phyloP scores from a whole-genome alignment of 2,888 invertebrate genomes.

The Napeogenes inachia region DNA sequence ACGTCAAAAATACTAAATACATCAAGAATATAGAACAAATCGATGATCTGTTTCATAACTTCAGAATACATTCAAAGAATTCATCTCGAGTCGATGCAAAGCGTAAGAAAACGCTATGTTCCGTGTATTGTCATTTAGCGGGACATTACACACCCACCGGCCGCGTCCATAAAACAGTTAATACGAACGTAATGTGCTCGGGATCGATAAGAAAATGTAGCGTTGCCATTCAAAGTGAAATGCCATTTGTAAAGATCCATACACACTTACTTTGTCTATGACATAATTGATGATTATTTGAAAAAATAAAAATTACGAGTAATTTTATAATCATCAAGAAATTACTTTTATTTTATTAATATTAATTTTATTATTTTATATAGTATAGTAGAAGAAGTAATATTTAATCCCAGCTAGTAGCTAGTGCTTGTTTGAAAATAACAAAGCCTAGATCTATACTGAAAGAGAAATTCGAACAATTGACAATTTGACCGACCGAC shows the following conservation, averaged over 20 bases:
- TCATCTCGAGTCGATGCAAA: constrained; percentile 2
- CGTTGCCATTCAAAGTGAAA: constrained; percentile 41
- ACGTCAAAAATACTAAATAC: too few species aligned
- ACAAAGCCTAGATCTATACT: constrained; percentile 5
- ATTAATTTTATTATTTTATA: too few species aligned
- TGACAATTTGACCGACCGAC: constrained; percentile 46
- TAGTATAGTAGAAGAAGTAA: too few species aligned
- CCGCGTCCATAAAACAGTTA: constrained; percentile 46
- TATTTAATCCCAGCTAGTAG: too few species aligned
- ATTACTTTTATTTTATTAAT: too few species aligned
- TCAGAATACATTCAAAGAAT: too few species aligned
- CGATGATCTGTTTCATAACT: too few species aligned
- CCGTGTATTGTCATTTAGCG: constrained; percentile 36
- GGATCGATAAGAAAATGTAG: constrained; percentile 45
- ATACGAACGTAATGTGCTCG: constrained; percentile 46
- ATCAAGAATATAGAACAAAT: too few species aligned
- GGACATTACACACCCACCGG: constrained; percentile 40
- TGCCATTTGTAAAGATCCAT: constrained; percentile 32
- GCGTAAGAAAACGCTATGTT: constrained; percentile 13
- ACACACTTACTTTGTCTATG: constrained; percentile 19
- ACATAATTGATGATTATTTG: too few species aligned
- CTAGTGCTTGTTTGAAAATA: neutral
- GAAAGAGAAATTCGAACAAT: constrained; percentile 46
- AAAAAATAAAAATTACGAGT: too few species aligned
- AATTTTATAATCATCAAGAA: too few species aligned